Evolutionary conservation across 2,113 vertebrate genomes (phyloP), one percentile per base, ranked within the genome.

Genomic region (Balaeniceps rex): DNA sequence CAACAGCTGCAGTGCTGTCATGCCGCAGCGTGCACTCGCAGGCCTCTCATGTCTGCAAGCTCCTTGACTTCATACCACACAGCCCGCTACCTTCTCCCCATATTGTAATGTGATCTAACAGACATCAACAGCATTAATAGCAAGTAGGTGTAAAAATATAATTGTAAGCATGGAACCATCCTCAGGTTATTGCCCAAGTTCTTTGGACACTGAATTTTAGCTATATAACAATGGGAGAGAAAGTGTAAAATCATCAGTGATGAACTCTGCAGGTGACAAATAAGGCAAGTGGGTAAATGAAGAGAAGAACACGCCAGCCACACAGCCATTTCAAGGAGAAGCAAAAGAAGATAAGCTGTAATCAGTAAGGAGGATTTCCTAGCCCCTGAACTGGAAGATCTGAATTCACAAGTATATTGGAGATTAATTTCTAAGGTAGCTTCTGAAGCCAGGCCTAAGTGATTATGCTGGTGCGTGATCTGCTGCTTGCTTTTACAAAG

Each of bases 401-500:
- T 95, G 60, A 83, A 83, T 83, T 79, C 12, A 2, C 51, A 69
- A 84, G 24, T 51, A 10, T 38, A 60, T 44, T 80, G 57, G 31
- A 88, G 82, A 83, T 42, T 19, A 89, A 90, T n/a, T 49, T 42
- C 57, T 65, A 34, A 84, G 34, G 78, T 19, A 88, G 40, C 23
- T 80, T 65, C 88, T 60, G 87, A 92, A 65, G n/a, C 7, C 34
- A 72, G 58, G 78, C 55, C 60, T 87, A 85, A 94, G 78, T 18
- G 69, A 77, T 61, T 54, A 52, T 16, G 33, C 2, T 10, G 24
- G 33, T 34, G 49, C 66, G 57, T 74, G 65, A 93, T 52, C 60
- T 90, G 84, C 70, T 87, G 57, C 72, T 89, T 92, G 79, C 76
- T 80, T 71, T 83, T 47, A 94, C 64, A 93, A 96, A 91, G 78